Evolutionary conservation across 1,140 invertebrate genomes (phyloP), one percentile per base, ranked within the genome.

Genomic region (Lepidotrigona ventralis): DNA sequence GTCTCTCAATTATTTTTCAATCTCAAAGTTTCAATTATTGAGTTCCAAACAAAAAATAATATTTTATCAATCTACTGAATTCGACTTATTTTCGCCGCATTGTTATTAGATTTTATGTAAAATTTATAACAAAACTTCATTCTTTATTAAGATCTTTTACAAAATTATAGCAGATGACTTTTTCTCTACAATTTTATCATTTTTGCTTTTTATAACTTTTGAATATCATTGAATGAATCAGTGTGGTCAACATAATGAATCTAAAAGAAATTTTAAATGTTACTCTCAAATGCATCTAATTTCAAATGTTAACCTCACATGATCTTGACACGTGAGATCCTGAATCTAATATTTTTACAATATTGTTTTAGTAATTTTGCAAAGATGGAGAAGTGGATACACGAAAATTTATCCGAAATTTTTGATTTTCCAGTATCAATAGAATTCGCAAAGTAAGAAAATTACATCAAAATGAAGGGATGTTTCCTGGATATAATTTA

Each of bases 401-500:
- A 93, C 54, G 93, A 95, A 64, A 94, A 94, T 83, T 92, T 96
- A 70, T 95, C 95, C 3, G 91, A 93, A 79, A 94, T 96, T 74
- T 91, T 97, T 79, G 94, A 95, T 77, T 96, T 96, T 89, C 69
- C 39, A 83, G 94, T 96, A 46, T 95, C 96, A 19, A 93, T 95
- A 66, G 95, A 97, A 86, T 95, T 97, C 90, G 95, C 95, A 83
- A 89, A 95, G 96, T 96, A 94, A 91, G 94, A 93, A 72, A 5
- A 26, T 29, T 83, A 29, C 19, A 46, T 54, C 2, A 33, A 77
- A 64, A 66, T 71, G 46, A 76, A 81, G 69, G 58, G 64, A 23
- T 58, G 51, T 74, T 63, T 2, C 19, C 46, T 46, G 1, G 12
- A 46, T 53, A 19, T 21, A 33, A 33, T 33, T 33, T 33, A 3